phyloP scores from a whole-genome alignment of 2,113 vertebrate genomes.

The Mesocricetus auratus region DNA sequence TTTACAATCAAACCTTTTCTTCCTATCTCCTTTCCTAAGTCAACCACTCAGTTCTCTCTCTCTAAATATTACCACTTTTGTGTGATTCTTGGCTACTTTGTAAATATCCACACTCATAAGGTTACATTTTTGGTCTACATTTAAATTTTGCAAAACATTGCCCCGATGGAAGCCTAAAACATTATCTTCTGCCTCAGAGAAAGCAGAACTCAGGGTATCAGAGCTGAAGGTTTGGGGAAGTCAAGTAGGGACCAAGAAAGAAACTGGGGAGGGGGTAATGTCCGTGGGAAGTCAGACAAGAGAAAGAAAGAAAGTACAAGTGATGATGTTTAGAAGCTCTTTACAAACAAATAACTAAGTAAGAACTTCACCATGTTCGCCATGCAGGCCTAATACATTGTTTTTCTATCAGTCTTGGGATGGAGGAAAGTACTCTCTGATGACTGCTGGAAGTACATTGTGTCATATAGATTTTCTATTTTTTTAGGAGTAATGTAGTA shows the following conservation, averaged over 20 bases:
- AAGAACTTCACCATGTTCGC: not conserved
- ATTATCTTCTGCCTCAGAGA: not conserved
- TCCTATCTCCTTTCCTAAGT: not conserved
- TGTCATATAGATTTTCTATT: not conserved
- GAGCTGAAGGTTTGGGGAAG: not conserved
- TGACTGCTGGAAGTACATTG: not conserved
- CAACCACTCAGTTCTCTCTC: not conserved
- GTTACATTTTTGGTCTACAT: not conserved
- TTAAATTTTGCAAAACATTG: not conserved
- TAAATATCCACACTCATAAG: not conserved
- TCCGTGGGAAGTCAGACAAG: not conserved
- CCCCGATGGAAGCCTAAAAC: not conserved
- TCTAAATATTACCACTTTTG: not conserved
- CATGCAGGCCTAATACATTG: not conserved
- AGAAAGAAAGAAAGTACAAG: not conserved
- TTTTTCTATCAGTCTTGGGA: not conserved
- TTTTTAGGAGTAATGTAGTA: not conserved
- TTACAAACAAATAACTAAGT: not conserved
- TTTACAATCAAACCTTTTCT: not conserved
- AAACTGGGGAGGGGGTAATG: rapidly evolving
- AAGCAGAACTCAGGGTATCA: not conserved
- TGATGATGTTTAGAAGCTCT: not conserved
- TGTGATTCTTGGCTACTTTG: not conserved
- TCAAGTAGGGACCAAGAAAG: not conserved
- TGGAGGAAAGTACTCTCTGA: not conserved